Evolutionary conservation across 1,140 invertebrate genomes (phyloP), one percentile per base, ranked within the genome.

Genomic region (Leptinotarsa lineolata): DNA sequence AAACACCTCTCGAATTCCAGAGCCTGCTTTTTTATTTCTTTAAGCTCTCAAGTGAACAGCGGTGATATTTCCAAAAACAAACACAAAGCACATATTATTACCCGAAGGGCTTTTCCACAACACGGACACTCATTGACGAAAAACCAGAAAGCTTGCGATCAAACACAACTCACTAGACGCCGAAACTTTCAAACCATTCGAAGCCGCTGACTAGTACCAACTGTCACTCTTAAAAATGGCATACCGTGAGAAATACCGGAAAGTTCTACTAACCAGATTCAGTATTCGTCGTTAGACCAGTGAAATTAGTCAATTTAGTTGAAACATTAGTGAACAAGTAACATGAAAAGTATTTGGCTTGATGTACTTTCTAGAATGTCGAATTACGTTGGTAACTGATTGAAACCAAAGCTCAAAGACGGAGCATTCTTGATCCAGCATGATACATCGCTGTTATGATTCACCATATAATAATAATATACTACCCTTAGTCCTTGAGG

Each of bases 211-310:
- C 48, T 2, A 15, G 16, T 18, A 54, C 16, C 48, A 54, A 54
- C 48, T 54, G 48, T 54, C 48, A 54, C 48, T 54, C 48, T 16
- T 54, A 54, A 54, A 54, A 54, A 54, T 54, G 48, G 48, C 16
- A 54, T 54, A 18, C 48, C 48, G 48, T 18, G 48, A 54, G 48
- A 54, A 54, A 54, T 54, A 54, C 48, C 48, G n/a, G 48, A 18
- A 54, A 54, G n/a, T 13, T 54, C 48, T 6, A 54, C 13, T n/a
- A 54, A 16, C 48, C 13, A 54, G 48, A 54, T 54, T 54, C 48
- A 54, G 48, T 0, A 54, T 54, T 39, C 2, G 30, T 8, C 30
- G 30, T 11, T 39, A 39, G 30, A 2, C 30, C 30, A 39, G 30
- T 39, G 30, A 39, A 39, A 39, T 2, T 39, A 39, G 30, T 39